A percentile compares a stretch with the other conserved stretches of the same genome.
These are phyloP conservation scores for Leptoteleia sp. DNA, from an alignment of 1,140 invertebrate genomes.

Conservation along the genomic window DNA sequence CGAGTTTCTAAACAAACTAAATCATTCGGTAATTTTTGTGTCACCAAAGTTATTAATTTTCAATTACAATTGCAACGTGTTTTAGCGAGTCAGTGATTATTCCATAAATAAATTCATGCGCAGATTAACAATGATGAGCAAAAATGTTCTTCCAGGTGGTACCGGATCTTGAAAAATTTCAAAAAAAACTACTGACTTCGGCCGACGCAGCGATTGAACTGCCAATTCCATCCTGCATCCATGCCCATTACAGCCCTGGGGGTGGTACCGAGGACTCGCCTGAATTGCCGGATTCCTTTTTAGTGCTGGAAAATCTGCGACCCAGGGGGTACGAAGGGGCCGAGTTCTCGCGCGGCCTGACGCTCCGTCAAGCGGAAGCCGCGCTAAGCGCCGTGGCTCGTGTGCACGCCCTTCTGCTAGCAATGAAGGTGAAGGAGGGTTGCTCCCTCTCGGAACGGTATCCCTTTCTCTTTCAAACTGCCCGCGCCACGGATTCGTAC, in stretches of 20 bases:
- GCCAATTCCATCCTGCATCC: constrained; percentile 85
- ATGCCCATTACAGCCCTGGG: constrained; percentile 84
- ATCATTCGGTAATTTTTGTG: neutral
- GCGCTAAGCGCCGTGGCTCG: constrained; percentile 86
- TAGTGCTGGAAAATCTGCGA: constrained; percentile 85
- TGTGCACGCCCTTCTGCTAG: constrained; percentile 87
- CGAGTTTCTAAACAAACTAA: no score
- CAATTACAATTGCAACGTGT: no score
- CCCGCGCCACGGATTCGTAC: constrained; percentile 88
- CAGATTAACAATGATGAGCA: neutral
- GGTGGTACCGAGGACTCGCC: constrained; percentile 80
- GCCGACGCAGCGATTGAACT: constrained; percentile 76
- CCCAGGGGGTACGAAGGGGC: constrained; percentile 81
- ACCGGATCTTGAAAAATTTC: constrained; percentile 83
- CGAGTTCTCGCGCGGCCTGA: constrained; percentile 86
- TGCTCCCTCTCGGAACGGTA: constrained; percentile 85
- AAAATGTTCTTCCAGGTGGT: constrained; percentile 81
- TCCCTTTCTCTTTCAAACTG: constrained; percentile 88
- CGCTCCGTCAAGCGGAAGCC: constrained; percentile 83
- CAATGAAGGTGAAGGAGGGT: constrained; percentile 84
- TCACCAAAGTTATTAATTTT: no score
- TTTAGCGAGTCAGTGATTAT: no score
- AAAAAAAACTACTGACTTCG: constrained; percentile 75
- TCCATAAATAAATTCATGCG: no score
- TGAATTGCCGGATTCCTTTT: constrained; percentile 83